Percentiles rank a stretch among this genome's conserved stretches.
These are phyloP conservation scores for Anadara kagoshimensis DNA, from an alignment of 1,140 invertebrate species.

Conservation along the genomic window DNA sequence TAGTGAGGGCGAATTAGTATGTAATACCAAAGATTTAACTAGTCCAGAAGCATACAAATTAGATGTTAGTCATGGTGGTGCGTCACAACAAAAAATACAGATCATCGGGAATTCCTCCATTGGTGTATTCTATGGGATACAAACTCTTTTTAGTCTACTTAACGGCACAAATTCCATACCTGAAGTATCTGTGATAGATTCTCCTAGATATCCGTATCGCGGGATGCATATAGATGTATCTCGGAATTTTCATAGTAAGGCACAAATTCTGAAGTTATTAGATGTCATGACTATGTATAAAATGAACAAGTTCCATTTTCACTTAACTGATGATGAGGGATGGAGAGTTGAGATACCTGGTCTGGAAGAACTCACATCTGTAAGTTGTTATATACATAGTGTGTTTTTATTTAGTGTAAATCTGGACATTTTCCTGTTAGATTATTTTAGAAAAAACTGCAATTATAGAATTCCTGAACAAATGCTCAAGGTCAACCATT, in stretches of 20 bases:
- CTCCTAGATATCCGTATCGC: conserved; percentile 56
- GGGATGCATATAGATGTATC: conserved; percentile 68
- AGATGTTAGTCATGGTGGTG: conserved; percentile 21
- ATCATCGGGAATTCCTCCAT: conserved; percentile 36
- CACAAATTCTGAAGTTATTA: conserved; percentile 56
- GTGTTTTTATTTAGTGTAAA: background rate
- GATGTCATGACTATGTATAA: conserved; percentile 69
- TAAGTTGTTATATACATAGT: conserved; percentile 26
- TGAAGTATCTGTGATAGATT: conserved; percentile 38
- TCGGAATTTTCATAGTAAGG: conserved; percentile 63
- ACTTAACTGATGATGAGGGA: conserved; percentile 70
- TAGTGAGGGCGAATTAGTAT: too few species aligned
- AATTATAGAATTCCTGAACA: too few species aligned
- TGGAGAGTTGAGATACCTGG: conserved; percentile 70
- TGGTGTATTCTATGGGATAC: conserved; percentile 59
- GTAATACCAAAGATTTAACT: background rate
- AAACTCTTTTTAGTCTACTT: conserved; percentile 47
- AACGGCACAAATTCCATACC: conserved; percentile 34
- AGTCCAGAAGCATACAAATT: conserved; percentile 44
- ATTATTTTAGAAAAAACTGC: background rate
- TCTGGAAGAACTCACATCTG: conserved; percentile 63
- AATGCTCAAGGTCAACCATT: too few species aligned
- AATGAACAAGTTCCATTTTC: conserved; percentile 68
- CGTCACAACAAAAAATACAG: conserved; percentile 17
- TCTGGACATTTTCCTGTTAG: too few species aligned